Conservation (phyloP, 92 coral and sea anemone species). For the Epizoanthus ramosus region DNA sequence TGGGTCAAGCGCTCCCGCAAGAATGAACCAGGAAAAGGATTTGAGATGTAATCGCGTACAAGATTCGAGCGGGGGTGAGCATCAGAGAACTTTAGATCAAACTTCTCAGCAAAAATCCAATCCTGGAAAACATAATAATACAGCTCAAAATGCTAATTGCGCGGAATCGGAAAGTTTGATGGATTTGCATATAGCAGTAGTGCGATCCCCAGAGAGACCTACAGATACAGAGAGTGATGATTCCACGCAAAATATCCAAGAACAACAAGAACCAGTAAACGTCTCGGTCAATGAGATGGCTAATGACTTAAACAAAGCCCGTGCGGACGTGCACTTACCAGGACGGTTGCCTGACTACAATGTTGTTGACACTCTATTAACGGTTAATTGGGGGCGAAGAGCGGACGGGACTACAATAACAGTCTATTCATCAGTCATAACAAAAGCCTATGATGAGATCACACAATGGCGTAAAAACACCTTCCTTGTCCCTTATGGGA, state of each 20-base stretch:
- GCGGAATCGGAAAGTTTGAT: constrained; percentile 40
- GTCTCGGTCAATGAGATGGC: constrained; percentile 16
- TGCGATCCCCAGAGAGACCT: constrained; percentile 22
- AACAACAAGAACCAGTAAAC: constrained; percentile 34
- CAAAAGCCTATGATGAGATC: constrained; percentile 22
- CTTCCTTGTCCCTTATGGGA: constrained; percentile 55
- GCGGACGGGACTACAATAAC: constrained; percentile 40
- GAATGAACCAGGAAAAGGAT: no score
- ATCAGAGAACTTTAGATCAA: constrained; percentile 24
- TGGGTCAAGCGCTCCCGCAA: neutral
- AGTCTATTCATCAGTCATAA: constrained; percentile 28
- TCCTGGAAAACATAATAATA: constrained; percentile 26
- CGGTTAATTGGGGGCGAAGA: constrained; percentile 37
- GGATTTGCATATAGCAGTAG: constrained; percentile 41
- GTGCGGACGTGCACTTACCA: constrained; percentile 26
- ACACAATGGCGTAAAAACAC: constrained; percentile 43
- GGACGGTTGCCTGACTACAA: constrained; percentile 44
- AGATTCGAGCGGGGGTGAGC: no score
- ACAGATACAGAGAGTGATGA: constrained; percentile 29
- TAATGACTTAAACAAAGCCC: constrained; percentile 22
- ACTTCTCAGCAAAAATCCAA: constrained; percentile 15
- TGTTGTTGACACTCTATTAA: constrained; percentile 42
- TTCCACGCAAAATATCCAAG: constrained; percentile 35
- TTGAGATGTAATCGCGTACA: no score
- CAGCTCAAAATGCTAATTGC: constrained; percentile 50